Evolutionary conservation across 2,888 invertebrate genomes (phyloP), one percentile per base, ranked within the genome.

Genomic region (Notodromas monacha): DNA sequence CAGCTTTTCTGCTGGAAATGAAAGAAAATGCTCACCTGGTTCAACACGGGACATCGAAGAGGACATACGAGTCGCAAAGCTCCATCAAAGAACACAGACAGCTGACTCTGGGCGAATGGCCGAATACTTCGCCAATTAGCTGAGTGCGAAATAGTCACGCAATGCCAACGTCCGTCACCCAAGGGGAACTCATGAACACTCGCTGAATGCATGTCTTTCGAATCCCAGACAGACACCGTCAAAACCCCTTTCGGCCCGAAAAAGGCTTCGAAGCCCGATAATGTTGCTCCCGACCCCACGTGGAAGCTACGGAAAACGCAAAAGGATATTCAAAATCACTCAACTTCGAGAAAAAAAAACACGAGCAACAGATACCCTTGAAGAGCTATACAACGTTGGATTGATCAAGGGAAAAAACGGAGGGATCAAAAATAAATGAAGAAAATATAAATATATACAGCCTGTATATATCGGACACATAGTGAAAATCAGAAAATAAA

Each of bases 141-240:
- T n/a, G n/a, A n/a, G n/a, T 21, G 21, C 6, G 21, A 21, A n/a
- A 21, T 21, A n/a, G 21, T n/a, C 6, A 21, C 8, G n/a, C 21
- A 21, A n/a, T 21, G 21, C 21, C 21, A 21, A 6, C 21, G 21
- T 21, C 21, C 21, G n/a, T 21, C 21, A 21, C n/a, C n/a, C 21
- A 21, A 21, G 6, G 21, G 21, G 21, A 21, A 21, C 8, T 21
- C 21, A 21, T 6, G n/a, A n/a, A 21, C 8, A n/a, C n/a, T 6
- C n/a, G 21, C 21, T 8, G n/a, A 21, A n/a, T 21, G 21, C 6
- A 21, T 6, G 8, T 21, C 21, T n/a, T 21, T 21, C 21, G 6
- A 8, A 8, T 21, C 8, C 6, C n/a, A 21, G n/a, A 21, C 21
- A 6, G n/a, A 6, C n/a, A 21, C n/a, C 8, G 8, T n/a, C 21